Evolutionary conservation across 2,797 vertebrate species (phyloP).

Genomic region (Petrocephalus schoutedeni): DNA sequence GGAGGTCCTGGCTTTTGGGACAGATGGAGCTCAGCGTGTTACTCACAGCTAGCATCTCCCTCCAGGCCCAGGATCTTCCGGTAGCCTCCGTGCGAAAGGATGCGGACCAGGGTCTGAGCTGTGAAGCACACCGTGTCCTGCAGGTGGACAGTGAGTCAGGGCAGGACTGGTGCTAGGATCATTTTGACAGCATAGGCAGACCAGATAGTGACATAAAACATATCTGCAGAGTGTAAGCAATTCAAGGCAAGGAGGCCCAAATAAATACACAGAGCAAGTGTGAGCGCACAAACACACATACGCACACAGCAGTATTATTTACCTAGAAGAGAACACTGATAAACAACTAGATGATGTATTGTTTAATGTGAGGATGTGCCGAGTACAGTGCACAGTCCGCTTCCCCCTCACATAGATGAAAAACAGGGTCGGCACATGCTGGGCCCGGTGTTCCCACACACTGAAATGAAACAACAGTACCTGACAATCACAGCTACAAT

Average conservation of each 20-base stretch:
- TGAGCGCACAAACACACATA: not conserved
- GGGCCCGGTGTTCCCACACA: not conserved
- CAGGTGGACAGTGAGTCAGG: conserved; percentile 16
- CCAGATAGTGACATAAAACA: not conserved
- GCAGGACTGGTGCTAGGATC: not conserved
- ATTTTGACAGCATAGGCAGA: not conserved
- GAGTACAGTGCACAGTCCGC: not conserved
- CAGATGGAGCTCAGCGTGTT: not conserved
- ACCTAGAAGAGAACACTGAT: not conserved
- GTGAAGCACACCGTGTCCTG: conserved; percentile 98
- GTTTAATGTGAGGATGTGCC: not conserved
- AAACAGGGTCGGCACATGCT: not conserved
- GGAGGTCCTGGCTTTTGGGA: not conserved
- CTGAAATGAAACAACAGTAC: not conserved
- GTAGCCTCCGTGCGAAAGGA: conserved; percentile 89
- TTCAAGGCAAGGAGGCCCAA: not conserved
- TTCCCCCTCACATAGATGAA: not conserved
- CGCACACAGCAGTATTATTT: not conserved
- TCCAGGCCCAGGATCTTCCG: conserved; percentile 93
- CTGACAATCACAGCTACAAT: not conserved
- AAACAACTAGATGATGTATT: not conserved
- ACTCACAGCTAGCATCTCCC: conserved; percentile 90
- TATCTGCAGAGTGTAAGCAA: not conserved
- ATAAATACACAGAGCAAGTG: not conserved
- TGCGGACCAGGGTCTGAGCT: conserved; percentile 88